Conservation (phyloP, 2,797 vertebrate species). For the Takifugu ocellatus region DNA sequence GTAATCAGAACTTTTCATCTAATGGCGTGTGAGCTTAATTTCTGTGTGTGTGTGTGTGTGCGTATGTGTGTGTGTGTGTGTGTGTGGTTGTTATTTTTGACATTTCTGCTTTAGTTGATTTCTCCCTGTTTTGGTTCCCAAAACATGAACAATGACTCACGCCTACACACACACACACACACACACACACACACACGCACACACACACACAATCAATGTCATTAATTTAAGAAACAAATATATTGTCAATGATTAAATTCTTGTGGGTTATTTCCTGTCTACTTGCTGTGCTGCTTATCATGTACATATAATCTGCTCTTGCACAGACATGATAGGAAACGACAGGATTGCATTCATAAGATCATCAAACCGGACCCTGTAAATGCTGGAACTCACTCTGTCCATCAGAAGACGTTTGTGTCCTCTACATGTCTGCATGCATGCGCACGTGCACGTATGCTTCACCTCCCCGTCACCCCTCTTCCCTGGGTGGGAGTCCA, state of each 20-base stretch:
- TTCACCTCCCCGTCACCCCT: slow-evolving; percentile 68
- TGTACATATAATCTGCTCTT: neutral
- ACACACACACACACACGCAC: too few species aligned
- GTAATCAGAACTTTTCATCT: slow-evolving; percentile 62
- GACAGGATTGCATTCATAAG: neutral
- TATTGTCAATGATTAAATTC: neutral
- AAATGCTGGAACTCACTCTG: slow-evolving; percentile 3
- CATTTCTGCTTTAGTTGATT: slow-evolving; percentile 32
- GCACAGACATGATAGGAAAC: neutral
- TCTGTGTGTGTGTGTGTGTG: slow-evolving; percentile 2
- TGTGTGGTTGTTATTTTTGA: slow-evolving; percentile 12
- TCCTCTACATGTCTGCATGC: slow-evolving; percentile 5
- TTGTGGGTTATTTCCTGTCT: neutral
- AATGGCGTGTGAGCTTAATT: slow-evolving; percentile 19
- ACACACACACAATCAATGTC: too few species aligned
- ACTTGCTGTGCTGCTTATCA: neutral
- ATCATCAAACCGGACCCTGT: neutral
- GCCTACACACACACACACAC: too few species aligned
- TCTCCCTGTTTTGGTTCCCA: slow-evolving; percentile 21
- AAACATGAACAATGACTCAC: neutral
- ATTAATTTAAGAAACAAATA: too few species aligned
- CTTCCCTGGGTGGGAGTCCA: slow-evolving; percentile 68
- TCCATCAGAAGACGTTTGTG: too few species aligned
- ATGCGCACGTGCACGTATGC: slow-evolving; percentile 21
- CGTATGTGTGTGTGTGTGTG: too few species aligned